Evolutionary conservation across 2,113 vertebrate genomes (phyloP).

Genomic region (Carollia perspicillata): DNA sequence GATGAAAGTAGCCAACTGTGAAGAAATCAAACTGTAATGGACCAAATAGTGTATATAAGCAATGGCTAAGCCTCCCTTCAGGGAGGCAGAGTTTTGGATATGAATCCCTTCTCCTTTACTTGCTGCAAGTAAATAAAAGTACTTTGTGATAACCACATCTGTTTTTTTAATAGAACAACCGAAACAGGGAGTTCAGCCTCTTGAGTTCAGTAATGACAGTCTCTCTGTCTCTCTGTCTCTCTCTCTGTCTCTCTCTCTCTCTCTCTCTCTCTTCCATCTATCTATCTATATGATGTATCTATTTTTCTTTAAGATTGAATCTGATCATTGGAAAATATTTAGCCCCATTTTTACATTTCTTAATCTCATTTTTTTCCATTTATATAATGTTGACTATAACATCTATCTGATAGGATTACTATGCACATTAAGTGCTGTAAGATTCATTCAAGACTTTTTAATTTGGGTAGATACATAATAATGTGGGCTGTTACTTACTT

Average conservation of each 20-base stretch:
- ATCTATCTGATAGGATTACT: background rate
- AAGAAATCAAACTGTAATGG: background rate
- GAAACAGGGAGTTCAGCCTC: no score
- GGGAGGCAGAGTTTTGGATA: background rate
- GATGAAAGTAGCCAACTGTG: background rate
- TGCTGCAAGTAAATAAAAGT: background rate
- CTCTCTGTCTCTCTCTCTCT: background rate
- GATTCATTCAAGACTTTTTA: constrained; percentile 7
- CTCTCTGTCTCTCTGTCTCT: background rate
- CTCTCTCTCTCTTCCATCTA: background rate
- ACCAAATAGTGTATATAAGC: background rate
- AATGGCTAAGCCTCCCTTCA: background rate
- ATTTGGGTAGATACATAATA: background rate
- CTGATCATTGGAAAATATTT: background rate
- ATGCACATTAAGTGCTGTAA: background rate
- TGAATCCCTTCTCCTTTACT: background rate
- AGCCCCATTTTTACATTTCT: background rate
- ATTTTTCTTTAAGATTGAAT: background rate
- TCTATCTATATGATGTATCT: background rate
- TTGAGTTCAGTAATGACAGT: background rate
- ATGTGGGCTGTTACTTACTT: background rate
- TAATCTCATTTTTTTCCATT: background rate
- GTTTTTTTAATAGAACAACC: background rate
- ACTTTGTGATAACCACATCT: background rate
- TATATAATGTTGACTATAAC: background rate